Base-by-base conservation (phyloP, 1,140 invertebrate species). In the Gerris buenoi region DNA sequence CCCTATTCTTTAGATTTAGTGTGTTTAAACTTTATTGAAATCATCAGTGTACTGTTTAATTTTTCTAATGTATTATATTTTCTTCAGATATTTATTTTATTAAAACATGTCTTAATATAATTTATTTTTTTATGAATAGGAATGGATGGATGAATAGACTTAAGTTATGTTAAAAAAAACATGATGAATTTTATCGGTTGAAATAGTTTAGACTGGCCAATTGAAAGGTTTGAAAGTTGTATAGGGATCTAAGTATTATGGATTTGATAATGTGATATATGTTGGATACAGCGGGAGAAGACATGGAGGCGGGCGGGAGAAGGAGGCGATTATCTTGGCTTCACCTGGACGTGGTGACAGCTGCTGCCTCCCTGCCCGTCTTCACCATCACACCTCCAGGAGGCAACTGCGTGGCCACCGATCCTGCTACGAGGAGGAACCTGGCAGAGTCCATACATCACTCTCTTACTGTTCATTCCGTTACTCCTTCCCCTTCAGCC, bases 301-400 rank as follows among this genome's bases (percentile, higher is more conserved):
- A 56, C n/a, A 25, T 57, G 67, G 56, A 59, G 57, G 56, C 2
- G 2, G 29, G 25, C n/a, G 23, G 25, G 67, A 26, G 26, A 33
- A 27, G 33, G 2, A 58, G 70, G 2, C 61, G 65, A 18, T 65
- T 69, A 27, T 70, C 70, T 14, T 60, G 69, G 25, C 29, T 70
- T 2, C 68, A 70, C 33, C 33, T 68, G 26, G 27, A 69, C 27
- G 66, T 69, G 18, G 60, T 33, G 57, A 25, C 28, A 2, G 62
- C 27, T 22, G 26, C 33, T 0, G 60, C 66, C 13, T 64, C 64
- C n/a, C 23, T 62, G 13, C 67, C 64, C 13, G 62, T 64, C 33
- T 46, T 46, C 33, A 46, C 33, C 33, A 46, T 46, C 5, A 46
- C 33, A 46, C 33, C 33, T 5, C 33, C 33, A 10, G 5, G 5